A percentile compares a stretch with the other conserved stretches of the same genome.
These are phyloP conservation scores for Micromys minutus DNA, from an alignment of 2,113 vertebrate species.

Conservation along the genomic window DNA sequence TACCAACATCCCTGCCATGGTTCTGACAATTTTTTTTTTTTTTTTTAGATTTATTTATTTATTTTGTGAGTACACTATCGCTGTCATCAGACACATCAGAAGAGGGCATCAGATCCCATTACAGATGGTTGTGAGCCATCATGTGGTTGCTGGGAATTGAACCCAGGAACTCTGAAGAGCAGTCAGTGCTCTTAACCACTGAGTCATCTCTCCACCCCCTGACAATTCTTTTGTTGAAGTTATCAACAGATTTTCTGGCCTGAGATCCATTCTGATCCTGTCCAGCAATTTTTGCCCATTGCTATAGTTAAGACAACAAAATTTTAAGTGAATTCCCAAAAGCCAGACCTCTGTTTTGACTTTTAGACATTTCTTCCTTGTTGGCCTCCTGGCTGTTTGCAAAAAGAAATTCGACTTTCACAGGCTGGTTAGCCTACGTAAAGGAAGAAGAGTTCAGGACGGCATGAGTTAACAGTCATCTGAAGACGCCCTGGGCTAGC, in stretches of 20 bases:
- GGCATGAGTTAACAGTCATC: not conserved
- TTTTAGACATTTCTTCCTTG: too few relatives aligned
- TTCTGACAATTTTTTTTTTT: too few relatives aligned
- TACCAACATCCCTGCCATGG: not conserved
- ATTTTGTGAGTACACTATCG: too few relatives aligned
- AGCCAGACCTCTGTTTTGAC: not conserved
- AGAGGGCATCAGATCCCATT: too few relatives aligned
- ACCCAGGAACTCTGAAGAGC: too few relatives aligned
- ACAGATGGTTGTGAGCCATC: too few relatives aligned
- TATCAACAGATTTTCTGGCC: not conserved
- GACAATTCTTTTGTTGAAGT: conserved; percentile 3
- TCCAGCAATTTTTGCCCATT: not conserved
- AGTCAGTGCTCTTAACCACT: too few relatives aligned
- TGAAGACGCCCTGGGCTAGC: not conserved
- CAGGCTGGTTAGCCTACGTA: not conserved
- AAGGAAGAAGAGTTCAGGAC: not conserved
- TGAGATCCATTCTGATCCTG: not conserved
- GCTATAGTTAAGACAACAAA: not conserved
- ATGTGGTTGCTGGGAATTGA: too few relatives aligned
- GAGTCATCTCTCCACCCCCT: too few relatives aligned
- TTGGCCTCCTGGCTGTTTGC: not conserved
- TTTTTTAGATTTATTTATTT: too few relatives aligned
- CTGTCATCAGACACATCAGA: too few relatives aligned
- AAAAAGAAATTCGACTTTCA: conserved; percentile 29
- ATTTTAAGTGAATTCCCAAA: not conserved